phyloP scores from a whole-genome alignment of 37 sponge, comb jelly and placozoan genomes.

The Tethya wilhelma region DNA sequence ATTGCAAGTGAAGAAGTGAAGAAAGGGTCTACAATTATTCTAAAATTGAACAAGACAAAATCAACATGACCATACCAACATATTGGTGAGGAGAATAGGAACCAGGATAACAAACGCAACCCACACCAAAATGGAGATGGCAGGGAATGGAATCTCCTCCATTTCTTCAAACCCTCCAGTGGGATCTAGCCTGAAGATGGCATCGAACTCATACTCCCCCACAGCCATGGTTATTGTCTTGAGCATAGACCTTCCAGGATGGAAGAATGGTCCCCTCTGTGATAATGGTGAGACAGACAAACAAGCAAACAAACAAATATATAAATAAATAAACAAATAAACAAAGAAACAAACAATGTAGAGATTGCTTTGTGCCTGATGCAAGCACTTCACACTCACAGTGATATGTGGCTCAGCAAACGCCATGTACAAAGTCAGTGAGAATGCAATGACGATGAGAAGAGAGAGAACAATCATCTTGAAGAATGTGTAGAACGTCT shows the following conservation, averaged over 20 bases:
- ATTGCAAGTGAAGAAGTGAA: too few relatives aligned
- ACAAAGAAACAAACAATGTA: too few relatives aligned
- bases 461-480: slow-evolving; percentile 72
- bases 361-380: too few relatives aligned
- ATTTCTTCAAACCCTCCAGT: background rate
- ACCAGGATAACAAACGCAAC: slow-evolving; percentile 84
- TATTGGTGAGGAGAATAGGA: slow-evolving; percentile 91
- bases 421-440: slow-evolving; percentile 87
- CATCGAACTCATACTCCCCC: slow-evolving; percentile 90
- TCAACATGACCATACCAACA: too few relatives aligned
- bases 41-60: too few relatives aligned
- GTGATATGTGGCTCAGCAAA: slow-evolving; percentile 27
- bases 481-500: slow-evolving; percentile 81
- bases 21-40: too few relatives aligned
- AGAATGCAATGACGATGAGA: slow-evolving; percentile 84
- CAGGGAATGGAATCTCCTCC: slow-evolving; percentile 33
- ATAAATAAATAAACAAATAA: background rate
- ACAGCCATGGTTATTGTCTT: slow-evolving; percentile 85
- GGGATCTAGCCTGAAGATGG: slow-evolving; percentile 40
- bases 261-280: background rate
- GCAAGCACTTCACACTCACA: too few relatives aligned
- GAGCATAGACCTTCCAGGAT: slow-evolving; percentile 36
- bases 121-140: slow-evolving; percentile 71
- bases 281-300: background rate
- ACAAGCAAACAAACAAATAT: background rate